Evolutionary conservation across 2,113 vertebrate species (phyloP), one percentile per base, ranked within the genome.

Genomic region (Corapipo altera): DNA sequence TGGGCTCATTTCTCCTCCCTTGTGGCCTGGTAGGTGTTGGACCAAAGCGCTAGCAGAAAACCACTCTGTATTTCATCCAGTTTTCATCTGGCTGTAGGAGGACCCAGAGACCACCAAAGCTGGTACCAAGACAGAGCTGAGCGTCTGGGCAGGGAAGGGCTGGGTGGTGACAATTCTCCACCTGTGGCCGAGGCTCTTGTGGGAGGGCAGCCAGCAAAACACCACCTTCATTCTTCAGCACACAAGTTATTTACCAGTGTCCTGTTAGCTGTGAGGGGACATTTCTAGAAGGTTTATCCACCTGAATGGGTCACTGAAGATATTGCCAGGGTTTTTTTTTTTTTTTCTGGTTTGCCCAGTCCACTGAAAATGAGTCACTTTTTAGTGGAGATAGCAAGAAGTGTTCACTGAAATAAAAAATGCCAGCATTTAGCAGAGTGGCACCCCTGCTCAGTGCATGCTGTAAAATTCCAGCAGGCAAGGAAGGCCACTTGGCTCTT

Each of bases 381-480:
- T 80, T 52, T 54, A 17, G 18, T 23, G 41, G 37, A 85, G 84
- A 79, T 94, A 91, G 79, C 30, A 13, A 88, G 75, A 83, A 92
- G 51, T 11, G 35, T 82, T 90, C 49, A 13, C 57, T 58, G 80
- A 84, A 95, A 93, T 61, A 80, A 91, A 94, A 94, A 94, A 41
- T 70, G 46, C 61, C 79, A 78, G 48, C 17, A 4, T 96, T 95
- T 86, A 87, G 55, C 91, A 92, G 88, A 54, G 69, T 92, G 88
- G 86, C 92, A 94, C 55, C 81, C 65, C 79, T 76, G 75, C 65
- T 95, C 49, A 44, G 57, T 65, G 66, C 32, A 1, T 80, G 73
- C 89, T 95, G 88, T 91, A 84, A 95, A 96, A 97, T 96, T 94
- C 92, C 89, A 95, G 86, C 88, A 95, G 72, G 79, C 69, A 55